Evolutionary conservation across 2,113 vertebrate species (phyloP), one percentile per base, ranked within the genome.

Genomic region (Pygoscelis antarcticus): DNA sequence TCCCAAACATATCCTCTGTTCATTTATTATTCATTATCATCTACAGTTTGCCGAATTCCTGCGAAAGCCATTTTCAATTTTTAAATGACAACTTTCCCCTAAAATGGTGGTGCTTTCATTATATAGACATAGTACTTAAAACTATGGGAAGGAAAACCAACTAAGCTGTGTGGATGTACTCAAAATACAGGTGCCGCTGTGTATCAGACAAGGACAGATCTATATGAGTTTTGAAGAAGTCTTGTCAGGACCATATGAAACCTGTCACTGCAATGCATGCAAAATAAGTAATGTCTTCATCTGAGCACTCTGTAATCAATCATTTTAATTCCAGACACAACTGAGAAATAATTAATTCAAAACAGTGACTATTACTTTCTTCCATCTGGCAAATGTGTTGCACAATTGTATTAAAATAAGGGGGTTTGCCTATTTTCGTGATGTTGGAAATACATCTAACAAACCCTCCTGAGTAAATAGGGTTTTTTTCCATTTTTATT

Each of bases 1-100:
- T 93, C 70, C 54, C 34, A 65, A 95, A 55, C 69, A 49, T 13
- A 88, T 79, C 52, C 61, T 93, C 66, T 68, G 16, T 51, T 89
- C 94, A 97, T 97, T 95, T 91, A 97, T 97, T 98, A 98, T 97
- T 98, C 78, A 97, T 88, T 55, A 55, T 82, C 58, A 93, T 93
- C 90, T 95, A 46, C 90, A 93, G 85, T 94, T 96, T 96, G 82
- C 78, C 15, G 16, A 97, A 96, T 92, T 97, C 83, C 76, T 95
- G 30, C 75, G 90, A 97, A 97, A 95, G 12, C 25, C 44, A 77
- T 83, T 97, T 93, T 49, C 61, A 87, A 69, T 85, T 96, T 96
- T 92, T 44, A 91, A 75, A 87, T 54, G 76, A 42, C 44, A 90
- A 68, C 55, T 65, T 92, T 65, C 32, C 47, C 38, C 52, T 82